Percentiles rank a stretch among this genome's conserved stretches.
Evolutionary conservation across 37 sponge, comb jelly and placozoan species (phyloP).

Genomic region (Tethya wilhelma): DNA sequence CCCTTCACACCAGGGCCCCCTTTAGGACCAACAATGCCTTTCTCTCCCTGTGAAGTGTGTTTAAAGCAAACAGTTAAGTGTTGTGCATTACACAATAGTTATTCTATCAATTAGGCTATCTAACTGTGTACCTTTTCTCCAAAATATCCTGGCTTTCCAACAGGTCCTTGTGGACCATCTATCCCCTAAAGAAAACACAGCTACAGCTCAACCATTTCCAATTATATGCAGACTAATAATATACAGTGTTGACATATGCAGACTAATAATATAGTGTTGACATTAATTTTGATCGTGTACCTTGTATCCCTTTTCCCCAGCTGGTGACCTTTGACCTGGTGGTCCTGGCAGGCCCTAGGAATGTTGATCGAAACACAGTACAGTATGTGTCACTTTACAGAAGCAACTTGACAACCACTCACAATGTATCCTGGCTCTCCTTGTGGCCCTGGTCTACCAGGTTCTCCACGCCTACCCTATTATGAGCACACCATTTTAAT

Average conservation of each 20-base stretch:
- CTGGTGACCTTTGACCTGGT: constrained; percentile 32
- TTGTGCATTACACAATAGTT: too few species aligned
- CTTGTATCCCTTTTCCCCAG: constrained; percentile 48
- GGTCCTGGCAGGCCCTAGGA: constrained; percentile 44
- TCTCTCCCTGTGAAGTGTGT: not conserved
- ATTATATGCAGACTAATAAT: not conserved
- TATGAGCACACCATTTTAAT: not conserved
- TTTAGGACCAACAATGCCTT: not conserved
- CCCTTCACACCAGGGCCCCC: constrained; percentile 9
- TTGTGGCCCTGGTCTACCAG: constrained; percentile 15
- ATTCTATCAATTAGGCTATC: too few species aligned
- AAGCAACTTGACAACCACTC: not conserved
- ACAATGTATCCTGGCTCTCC: constrained; percentile 40
- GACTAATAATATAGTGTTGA: not conserved
- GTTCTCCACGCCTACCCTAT: constrained; percentile 35
- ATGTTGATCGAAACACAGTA: not conserved
- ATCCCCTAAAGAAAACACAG: constrained; percentile 11
- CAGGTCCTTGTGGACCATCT: constrained; percentile 16
- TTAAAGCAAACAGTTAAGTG: too few species aligned
- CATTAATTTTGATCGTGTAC: constrained; percentile 13
- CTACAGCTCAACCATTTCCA: not conserved
- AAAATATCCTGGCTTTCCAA: constrained; percentile 15
- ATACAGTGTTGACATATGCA: not conserved
- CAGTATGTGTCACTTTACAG: not conserved
- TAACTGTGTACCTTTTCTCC: constrained; percentile 6